A percentile compares a stretch with the other conserved stretches of the same genome.
Evolutionary conservation across 2,113 vertebrate genomes (phyloP).

Genomic region (Antechinus stuartii): DNA sequence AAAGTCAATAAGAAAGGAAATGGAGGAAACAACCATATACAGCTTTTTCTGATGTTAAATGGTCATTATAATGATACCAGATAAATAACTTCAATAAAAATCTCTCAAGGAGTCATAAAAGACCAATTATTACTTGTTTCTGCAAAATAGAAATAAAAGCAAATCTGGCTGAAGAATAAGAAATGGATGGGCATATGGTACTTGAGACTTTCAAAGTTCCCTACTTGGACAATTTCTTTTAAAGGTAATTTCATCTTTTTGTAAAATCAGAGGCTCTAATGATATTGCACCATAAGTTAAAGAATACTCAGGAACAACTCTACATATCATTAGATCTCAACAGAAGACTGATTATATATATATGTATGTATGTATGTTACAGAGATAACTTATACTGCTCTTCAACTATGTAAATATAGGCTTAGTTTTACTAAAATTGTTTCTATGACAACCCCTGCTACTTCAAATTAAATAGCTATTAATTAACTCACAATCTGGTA

Average conservation of each 20-base stretch:
- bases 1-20: not conserved
- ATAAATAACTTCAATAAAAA: slow-evolving; percentile 23
- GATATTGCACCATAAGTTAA: not conserved
- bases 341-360: not conserved
- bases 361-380: not conserved
- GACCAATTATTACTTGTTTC: not conserved
- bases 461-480: not conserved
- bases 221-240: not conserved
- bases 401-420: slow-evolving; percentile 18
- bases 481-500: slow-evolving; percentile 18
- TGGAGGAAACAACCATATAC: not conserved
- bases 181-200: not conserved
- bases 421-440: not conserved
- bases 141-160: not conserved
- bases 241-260: not conserved
- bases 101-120: not conserved
- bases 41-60: slow-evolving; percentile 17
- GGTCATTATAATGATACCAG: slow-evolving; percentile 9
- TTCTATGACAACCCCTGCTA: not conserved
- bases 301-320: slow-evolving; percentile 22
- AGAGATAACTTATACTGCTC: not conserved
- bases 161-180: not conserved
- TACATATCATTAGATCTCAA: slow-evolving; percentile 6
- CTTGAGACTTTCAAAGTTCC: not conserved
- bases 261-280: not conserved